A percentile compares a stretch with the other conserved stretches of the same genome.
These are phyloP conservation scores for Bactericera cockerelli DNA, from an alignment of 1,140 invertebrate genomes.

Conservation along the genomic window DNA sequence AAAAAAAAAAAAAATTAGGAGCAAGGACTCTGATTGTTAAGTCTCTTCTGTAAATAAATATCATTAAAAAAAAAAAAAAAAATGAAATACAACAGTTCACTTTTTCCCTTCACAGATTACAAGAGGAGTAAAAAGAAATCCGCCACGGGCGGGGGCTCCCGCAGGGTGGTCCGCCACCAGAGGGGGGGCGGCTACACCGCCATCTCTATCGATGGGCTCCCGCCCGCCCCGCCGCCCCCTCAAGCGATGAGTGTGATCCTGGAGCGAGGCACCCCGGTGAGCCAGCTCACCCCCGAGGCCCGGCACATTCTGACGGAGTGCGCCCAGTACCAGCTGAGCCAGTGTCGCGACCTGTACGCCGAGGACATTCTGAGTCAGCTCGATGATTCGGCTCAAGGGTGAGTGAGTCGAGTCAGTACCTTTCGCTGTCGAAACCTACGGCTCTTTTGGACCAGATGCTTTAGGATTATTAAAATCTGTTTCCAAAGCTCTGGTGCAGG, in stretches of 20 bases:
- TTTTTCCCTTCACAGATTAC: not conserved
- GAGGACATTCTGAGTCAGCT: conserved; percentile 22
- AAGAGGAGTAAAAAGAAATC: conserved; percentile 5
- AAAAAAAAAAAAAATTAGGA: no score
- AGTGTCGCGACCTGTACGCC: conserved; percentile 12
- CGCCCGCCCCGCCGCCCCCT: conserved; percentile 22
- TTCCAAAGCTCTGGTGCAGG: no score
- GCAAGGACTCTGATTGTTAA: no score
- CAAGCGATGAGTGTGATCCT: not conserved
- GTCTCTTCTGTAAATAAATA: no score
- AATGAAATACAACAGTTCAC: no score
- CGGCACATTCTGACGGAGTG: conserved; percentile 24
- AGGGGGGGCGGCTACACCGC: conserved; percentile 21
- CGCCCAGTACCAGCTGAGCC: conserved; percentile 28
- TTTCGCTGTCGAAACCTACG: no score
- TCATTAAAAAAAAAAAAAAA: no score
- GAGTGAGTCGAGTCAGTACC: conserved; percentile 21
- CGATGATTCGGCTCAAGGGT: conserved; percentile 22
- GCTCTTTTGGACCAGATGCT: no score
- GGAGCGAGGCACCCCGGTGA: conserved; percentile 17
- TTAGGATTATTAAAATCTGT: no score
- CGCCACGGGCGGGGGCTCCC: conserved; percentile 14
- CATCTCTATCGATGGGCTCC: conserved; percentile 30
- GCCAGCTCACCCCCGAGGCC: conserved; percentile 18
- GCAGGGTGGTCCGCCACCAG: no score